Conservation (phyloP, 1,140 invertebrate genomes). For the Papilio polyxenes region DNA sequence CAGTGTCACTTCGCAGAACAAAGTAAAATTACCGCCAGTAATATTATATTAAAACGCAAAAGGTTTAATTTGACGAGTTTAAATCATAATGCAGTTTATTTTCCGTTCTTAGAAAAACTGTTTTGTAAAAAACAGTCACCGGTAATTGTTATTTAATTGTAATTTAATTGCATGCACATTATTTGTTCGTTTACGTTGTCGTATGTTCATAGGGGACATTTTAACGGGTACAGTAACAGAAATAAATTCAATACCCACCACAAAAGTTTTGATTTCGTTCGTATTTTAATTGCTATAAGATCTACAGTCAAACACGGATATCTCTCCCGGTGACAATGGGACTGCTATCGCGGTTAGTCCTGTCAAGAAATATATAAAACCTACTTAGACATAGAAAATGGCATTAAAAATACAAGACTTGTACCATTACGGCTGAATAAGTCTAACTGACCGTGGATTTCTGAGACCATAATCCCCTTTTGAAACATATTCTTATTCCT, state of each 20-base stretch:
- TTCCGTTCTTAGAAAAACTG: slow-evolving; percentile 15
- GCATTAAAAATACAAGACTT: too few relatives aligned
- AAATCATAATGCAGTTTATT: slow-evolving; percentile 28
- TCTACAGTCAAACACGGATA: too few relatives aligned
- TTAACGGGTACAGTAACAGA: background rate
- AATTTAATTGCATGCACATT: slow-evolving; percentile 35
- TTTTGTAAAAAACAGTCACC: slow-evolving; percentile 17
- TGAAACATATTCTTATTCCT: too few relatives aligned
- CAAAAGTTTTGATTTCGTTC: too few relatives aligned
- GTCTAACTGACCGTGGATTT: too few relatives aligned
- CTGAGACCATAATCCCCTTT: too few relatives aligned
- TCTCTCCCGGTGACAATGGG: too few relatives aligned
- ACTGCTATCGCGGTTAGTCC: too few relatives aligned
- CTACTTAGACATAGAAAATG: too few relatives aligned
- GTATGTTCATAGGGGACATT: slow-evolving; percentile 18
- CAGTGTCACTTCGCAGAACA: background rate
- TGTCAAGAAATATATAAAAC: too few relatives aligned
- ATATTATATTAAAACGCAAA: slow-evolving; percentile 14
- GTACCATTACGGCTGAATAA: too few relatives aligned
- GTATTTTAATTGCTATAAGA: too few relatives aligned
- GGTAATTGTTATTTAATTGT: slow-evolving; percentile 39
- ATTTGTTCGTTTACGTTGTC: slow-evolving; percentile 16
- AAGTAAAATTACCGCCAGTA: slow-evolving; percentile 5
- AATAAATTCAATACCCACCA: background rate
- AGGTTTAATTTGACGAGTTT: slow-evolving; percentile 23